A percentile compares a stretch with the other conserved stretches of the same genome.
Conservation (phyloP, 2,888 invertebrate genomes). For the Trachelus troglodyta region DNA sequence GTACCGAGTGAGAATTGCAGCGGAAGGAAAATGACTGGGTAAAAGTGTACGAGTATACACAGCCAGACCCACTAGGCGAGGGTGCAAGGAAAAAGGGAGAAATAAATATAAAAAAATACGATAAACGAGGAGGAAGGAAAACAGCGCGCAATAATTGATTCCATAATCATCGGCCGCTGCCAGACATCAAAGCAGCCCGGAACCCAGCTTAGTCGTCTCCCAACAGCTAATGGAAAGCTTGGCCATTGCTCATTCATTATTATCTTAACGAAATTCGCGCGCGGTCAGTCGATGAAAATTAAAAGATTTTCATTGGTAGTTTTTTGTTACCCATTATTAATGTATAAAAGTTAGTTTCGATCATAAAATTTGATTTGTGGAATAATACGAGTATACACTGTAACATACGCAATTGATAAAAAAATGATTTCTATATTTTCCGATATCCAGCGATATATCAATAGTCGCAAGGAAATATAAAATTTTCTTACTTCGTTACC, state of each 20-base stretch:
- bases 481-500: no score
- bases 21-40: no score
- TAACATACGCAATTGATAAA: no score
- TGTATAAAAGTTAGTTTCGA: no score
- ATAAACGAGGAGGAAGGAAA: slow-evolving; percentile 23
- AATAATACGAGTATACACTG: no score
- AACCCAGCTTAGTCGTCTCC: slow-evolving; percentile 24
- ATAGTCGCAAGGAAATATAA: not conserved
- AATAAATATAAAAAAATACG: not conserved
- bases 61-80: slow-evolving; percentile 1
- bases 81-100: slow-evolving; percentile 21
- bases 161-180: slow-evolving; percentile 48
- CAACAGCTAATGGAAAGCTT: slow-evolving; percentile 20
- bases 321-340: no score
- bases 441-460: not conserved
- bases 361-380: no score
- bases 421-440: not conserved
- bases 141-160: slow-evolving; percentile 49
- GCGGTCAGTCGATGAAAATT: not conserved
- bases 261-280: slow-evolving; percentile 37
- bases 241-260: slow-evolving; percentile 42
- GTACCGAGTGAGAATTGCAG: not conserved
- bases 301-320: no score
- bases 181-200: slow-evolving; percentile 47
- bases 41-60: no score